Base-by-base conservation (phyloP, 2,888 invertebrate species). In the Chrysolina oricalcia region DNA sequence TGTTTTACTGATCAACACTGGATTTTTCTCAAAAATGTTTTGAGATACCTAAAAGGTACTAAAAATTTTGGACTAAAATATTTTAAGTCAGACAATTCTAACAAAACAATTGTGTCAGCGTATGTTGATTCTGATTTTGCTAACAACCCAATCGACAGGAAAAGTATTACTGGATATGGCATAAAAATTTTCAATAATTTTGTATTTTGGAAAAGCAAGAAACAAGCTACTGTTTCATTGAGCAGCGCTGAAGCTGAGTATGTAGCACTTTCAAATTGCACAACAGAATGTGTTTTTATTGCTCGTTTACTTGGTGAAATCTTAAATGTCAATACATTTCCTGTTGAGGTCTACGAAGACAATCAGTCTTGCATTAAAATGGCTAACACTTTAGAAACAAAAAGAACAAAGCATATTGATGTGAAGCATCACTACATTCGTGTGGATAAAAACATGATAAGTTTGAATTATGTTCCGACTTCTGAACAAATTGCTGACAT, bases 221-320 rank as follows among this genome's bases (percentile, higher is more conserved):
- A 81, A 66, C 81, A 81, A 70, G 56, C 11, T 13, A 76, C 70
- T 15, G 79, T 80, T 23, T 19, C 78, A 40, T 35, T 80, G 27
- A 76, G 78, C 41, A 81, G 78, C 69, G 70, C 75, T n/a, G 79
- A 81, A 73, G 56, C 79, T 15, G 79, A 80, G 59, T 80, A 79
- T 73, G 23, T 80, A 46, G 73, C 80, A 11, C 56, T 80, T 6
- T 68, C 81, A 11, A 40, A 5, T 5, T 79, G 75, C 68, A 64
- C 72, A 15, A 78, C 70, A 40, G 79, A 81, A 75, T 63, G 74
- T 73, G n/a, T 79, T 27, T 81, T 78, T 72, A 10, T 79, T 9
- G 66, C 43, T 19, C 76, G 80, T 63, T 21, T 80, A 40, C 66
- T 77, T 13, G 53, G 66, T 19, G 72, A 80, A 41, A 64, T 77